phyloP scores from a whole-genome alignment of 2,113 vertebrate genomes.

The Centropus unirufus region DNA sequence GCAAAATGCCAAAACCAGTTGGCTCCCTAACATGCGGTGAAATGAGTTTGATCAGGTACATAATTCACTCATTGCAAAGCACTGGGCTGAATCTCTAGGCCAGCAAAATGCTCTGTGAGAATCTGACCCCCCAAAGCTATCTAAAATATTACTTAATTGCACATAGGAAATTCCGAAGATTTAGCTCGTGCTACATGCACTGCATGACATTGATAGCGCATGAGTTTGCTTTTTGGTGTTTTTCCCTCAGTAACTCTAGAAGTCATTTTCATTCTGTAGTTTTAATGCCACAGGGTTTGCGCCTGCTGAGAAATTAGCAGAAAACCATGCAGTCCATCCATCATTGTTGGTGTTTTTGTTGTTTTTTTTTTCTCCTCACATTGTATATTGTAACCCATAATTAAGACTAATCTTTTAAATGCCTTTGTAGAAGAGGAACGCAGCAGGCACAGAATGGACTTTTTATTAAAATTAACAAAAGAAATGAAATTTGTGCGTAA shows the following conservation, averaged over 20 bases:
- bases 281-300: neutral
- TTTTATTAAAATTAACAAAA: constrained; percentile 70
- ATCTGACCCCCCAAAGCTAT: neutral
- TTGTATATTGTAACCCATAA: constrained; percentile 25
- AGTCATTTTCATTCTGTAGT: neutral
- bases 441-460: constrained; percentile 30
- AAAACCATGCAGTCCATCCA: neutral
- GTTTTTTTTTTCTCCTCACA: neutral
- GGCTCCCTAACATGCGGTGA: neutral
- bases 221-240: neutral
- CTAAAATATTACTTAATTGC: neutral
- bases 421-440: constrained; percentile 15
- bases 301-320: constrained; percentile 42
- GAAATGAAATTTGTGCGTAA: constrained; percentile 32
- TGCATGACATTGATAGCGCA: neutral
- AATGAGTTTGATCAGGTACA: neutral
- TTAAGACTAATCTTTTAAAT: constrained; percentile 58
- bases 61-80: neutral
- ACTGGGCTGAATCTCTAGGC: neutral
- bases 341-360: constrained; percentile 24
- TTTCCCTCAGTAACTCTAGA: neutral
- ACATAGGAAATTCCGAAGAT: neutral
- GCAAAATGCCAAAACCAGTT: neutral
- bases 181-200: neutral
- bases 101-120: neutral